These are phyloP conservation scores for Dreissena polymorpha DNA, from an alignment of 1,140 invertebrate species.

Conservation along the genomic window DNA sequence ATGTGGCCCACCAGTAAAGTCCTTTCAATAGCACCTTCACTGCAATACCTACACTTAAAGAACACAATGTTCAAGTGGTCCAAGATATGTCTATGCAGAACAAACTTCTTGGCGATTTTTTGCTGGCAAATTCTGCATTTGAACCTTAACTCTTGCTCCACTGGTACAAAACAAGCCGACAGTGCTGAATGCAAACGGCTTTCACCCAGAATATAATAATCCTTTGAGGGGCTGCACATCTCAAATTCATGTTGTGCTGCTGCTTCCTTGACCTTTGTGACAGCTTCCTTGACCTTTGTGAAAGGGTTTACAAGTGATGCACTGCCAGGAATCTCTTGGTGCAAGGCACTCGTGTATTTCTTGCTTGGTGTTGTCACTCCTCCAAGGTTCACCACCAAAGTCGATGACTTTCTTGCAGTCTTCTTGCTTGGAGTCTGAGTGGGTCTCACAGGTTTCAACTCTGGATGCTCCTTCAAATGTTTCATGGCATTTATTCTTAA, in stretches of 20 bases:
- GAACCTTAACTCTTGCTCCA: conserved; percentile 31
- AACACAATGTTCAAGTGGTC: conserved; percentile 51
- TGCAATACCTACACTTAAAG: conserved; percentile 47
- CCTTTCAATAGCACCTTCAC: conserved; percentile 44
- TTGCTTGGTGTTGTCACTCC: background rate
- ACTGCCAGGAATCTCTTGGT: conserved; percentile 18
- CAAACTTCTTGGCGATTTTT: conserved; percentile 52
- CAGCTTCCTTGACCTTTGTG: conserved; percentile 32
- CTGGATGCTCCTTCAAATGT: conserved; percentile 49
- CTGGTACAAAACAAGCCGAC: conserved; percentile 27
- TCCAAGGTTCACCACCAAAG: background rate
- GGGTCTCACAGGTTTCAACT: conserved; percentile 32
- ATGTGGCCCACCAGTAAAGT: conserved; percentile 45
- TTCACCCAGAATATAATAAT: conserved; percentile 45
- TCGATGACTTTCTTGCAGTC: conserved; percentile 50
- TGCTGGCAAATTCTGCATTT: conserved; percentile 49
- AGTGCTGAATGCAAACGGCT: conserved; percentile 30
- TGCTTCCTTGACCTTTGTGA: background rate
- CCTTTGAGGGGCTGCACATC: background rate
- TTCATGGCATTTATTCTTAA: conserved; percentile 35
- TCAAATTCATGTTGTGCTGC: background rate
- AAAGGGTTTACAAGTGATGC: conserved; percentile 34
- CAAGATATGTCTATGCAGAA: conserved; percentile 49
- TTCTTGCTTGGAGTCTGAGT: background rate
- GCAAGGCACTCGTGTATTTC: background rate